Evolutionary conservation across 2,113 vertebrate species (phyloP), one percentile per base, ranked within the genome.

Genomic region (Thymallus thymallus): DNA sequence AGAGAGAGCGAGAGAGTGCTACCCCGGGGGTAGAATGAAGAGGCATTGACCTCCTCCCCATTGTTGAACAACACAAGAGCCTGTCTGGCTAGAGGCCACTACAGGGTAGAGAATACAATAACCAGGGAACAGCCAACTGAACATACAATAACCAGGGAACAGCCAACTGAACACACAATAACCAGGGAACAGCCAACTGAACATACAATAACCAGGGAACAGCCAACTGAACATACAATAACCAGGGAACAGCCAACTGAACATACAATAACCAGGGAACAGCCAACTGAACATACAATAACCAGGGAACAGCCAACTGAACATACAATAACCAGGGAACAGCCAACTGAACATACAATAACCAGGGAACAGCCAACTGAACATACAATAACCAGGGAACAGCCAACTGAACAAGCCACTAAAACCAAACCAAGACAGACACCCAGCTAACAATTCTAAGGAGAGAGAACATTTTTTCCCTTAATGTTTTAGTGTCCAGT

Each of bases 41-140:
- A 86, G 87, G 82, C 83, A 91, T 85, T 88, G 86, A 88, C 88
- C 89, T 89, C 86, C 85, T 90, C 82, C 85, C 80, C 76, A 88
- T 88, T 91, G 91, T 91, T 86, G 65, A 81, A 71, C 72, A 80
- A 79, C 86, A 88, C 77, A 87, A 87, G 83, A 90, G 81, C 62
- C 56, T 80, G 82, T 73, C 84, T 88, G 84, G 81, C 88, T 75
- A 29, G 86, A 89, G 89, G 89, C 87, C 85, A 82, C 81, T 75
- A 75, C 68, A 82, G 78, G 91, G 56, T n/a, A n/a, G 76, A 86
- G 85, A 88, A 90, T 85, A 88, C 82, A 86, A 90, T 86, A 88
- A 77, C 76, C 78, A 81, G 79, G n/a, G 75, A 76, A 63, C 7
- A 29, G 6, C 61, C 22, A 23, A 63, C 61, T 63, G 61, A 63